Conservation (phyloP, 2,113 vertebrate genomes). For the Acanthochromis polyacanthus region DNA sequence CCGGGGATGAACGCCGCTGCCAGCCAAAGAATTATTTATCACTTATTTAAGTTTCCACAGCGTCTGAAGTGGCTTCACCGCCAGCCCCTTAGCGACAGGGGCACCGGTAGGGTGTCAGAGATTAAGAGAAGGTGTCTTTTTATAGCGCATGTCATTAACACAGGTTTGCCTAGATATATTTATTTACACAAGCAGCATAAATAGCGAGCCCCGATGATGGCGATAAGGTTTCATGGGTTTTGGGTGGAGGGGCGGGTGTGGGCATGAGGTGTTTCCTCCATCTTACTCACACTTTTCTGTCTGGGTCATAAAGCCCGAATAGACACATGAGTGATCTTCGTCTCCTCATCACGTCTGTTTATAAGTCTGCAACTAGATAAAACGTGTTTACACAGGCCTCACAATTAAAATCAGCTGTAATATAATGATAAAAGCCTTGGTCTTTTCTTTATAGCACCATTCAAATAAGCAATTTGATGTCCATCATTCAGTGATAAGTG, state of each 20-base stretch:
- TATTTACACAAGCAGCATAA: constrained; percentile 88
- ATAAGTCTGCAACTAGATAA: constrained; percentile 33
- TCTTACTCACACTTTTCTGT: constrained; percentile 63
- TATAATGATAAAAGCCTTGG: not conserved
- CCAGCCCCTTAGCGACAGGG: constrained; percentile 66
- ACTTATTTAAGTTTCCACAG: constrained; percentile 81
- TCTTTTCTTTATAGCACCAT: constrained; percentile 30
- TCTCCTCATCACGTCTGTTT: constrained; percentile 29
- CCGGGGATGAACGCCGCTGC: constrained; percentile 70
- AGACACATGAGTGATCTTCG: constrained; percentile 69
- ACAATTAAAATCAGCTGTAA: constrained; percentile 4
- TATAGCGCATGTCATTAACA: constrained; percentile 84
- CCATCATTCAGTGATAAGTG: constrained; percentile 20
- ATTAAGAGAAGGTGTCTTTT: constrained; percentile 82
- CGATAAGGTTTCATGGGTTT: constrained; percentile 81
- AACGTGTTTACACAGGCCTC: constrained; percentile 3
- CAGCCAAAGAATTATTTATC: constrained; percentile 79
- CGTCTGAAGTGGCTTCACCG: constrained; percentile 68
- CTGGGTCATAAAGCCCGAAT: constrained; percentile 68
- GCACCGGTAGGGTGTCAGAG: constrained; percentile 74
- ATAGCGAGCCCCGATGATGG: constrained; percentile 76
- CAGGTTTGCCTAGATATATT: constrained; percentile 85
- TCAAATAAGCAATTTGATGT: constrained; percentile 42
- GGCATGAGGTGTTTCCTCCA: constrained; percentile 64
- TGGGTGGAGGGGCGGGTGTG: constrained; percentile 32